These are phyloP conservation scores for Scaptomyza caliginosa DNA, from an alignment of 2,888 invertebrate genomes.

Conservation along the genomic window DNA sequence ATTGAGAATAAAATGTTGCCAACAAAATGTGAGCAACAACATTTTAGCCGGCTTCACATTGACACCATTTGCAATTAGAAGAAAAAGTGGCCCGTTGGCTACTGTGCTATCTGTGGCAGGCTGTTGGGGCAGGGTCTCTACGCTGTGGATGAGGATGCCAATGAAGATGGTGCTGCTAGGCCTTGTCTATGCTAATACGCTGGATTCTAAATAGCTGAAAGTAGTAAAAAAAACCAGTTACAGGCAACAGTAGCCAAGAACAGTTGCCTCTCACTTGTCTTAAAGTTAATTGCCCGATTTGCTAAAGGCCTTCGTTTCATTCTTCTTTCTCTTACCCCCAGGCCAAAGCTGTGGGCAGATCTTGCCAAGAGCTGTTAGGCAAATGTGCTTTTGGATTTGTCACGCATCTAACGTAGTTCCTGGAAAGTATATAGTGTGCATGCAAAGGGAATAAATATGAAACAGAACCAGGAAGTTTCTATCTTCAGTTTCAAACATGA, in stretches of 20 bases:
- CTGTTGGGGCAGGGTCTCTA: background rate
- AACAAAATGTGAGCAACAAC: constrained; percentile 25
- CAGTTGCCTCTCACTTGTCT: constrained; percentile 20
- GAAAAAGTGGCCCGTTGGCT: constrained; percentile 71
- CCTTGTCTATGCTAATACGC: constrained; percentile 51
- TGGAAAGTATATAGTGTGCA: too few species aligned
- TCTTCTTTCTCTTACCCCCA: background rate
- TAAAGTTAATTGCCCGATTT: constrained; percentile 72
- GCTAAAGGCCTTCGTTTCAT: constrained; percentile 36
- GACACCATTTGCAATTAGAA: constrained; percentile 77
- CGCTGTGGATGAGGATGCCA: constrained; percentile 26
- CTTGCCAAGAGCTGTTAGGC: constrained; percentile 50
- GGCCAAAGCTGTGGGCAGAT: constrained; percentile 39
- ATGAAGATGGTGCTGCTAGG: constrained; percentile 17
- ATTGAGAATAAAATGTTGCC: constrained; percentile 31
- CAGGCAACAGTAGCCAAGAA: constrained; percentile 32
- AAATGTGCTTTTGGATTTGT: constrained; percentile 66
- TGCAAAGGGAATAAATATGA: background rate
- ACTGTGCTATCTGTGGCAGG: constrained; percentile 41
- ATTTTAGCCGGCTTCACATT: constrained; percentile 49
- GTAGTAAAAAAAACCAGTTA: constrained; percentile 38
- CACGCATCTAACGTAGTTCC: constrained; percentile 49
- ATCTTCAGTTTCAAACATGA: too few species aligned
- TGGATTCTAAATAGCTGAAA: constrained; percentile 64
- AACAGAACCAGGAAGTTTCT: background rate